Conservation (phyloP, 2,113 vertebrate species). For the Garra rufa region DNA sequence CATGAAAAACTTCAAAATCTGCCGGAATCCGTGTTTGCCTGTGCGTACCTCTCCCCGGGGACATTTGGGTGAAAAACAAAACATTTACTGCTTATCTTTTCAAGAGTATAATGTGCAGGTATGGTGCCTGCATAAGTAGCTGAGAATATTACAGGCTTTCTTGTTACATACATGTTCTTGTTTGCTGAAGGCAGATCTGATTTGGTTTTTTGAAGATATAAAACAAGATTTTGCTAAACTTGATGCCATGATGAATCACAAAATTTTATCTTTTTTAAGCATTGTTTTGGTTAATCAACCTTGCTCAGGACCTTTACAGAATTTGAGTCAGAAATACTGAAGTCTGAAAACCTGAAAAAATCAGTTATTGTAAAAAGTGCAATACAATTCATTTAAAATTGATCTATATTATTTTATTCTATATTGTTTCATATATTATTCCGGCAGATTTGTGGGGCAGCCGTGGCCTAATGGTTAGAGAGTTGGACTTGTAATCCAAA, state of each 20-base stretch:
- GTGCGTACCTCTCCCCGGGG: slow-evolving; percentile 2
- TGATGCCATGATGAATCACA: too few relatives aligned
- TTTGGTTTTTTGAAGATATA: neutral
- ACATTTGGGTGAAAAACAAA: slow-evolving; percentile 24
- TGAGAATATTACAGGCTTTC: slow-evolving; percentile 22
- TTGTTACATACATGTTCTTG: slow-evolving; percentile 26
- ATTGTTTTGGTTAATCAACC: too few relatives aligned
- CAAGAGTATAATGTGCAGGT: slow-evolving; percentile 27
- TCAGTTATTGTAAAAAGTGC: neutral
- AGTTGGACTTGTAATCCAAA: too few relatives aligned
- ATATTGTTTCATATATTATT: too few relatives aligned
- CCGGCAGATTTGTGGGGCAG: too few relatives aligned
- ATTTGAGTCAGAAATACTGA: neutral
- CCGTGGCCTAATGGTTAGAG: too few relatives aligned
- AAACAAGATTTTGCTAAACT: neutral
- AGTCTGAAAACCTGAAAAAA: neutral
- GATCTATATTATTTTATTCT: too few relatives aligned
- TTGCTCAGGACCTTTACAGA: neutral
- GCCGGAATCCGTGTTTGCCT: slow-evolving; percentile 32
- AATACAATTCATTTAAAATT: neutral
- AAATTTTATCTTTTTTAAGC: too few relatives aligned
- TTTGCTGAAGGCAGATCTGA: slow-evolving; percentile 1
- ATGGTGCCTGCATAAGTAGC: slow-evolving; percentile 22
- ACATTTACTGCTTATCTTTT: slow-evolving; percentile 41
- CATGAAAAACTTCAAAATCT: slow-evolving; percentile 29